Conservation (phyloP, 64 coral and sea anemone genomes). For the Actinia tenebrosa region DNA sequence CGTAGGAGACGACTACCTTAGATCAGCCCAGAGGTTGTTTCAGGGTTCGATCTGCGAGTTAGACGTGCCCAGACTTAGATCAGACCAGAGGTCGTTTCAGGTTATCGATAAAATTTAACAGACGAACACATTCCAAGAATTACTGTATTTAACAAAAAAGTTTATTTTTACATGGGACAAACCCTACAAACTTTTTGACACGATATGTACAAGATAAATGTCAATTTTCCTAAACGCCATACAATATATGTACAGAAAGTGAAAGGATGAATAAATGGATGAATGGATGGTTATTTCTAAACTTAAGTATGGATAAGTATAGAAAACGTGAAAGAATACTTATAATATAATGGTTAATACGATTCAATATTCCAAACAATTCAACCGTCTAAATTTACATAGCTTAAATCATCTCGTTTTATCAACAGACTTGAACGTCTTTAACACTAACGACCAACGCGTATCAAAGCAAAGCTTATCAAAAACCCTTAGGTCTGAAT, state of each 20-base stretch:
- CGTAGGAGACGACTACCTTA: no score
- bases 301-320: constrained; percentile 2
- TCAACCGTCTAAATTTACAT: background rate
- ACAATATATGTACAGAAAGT: constrained; percentile 2
- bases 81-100: no score
- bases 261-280: constrained; percentile 15
- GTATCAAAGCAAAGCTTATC: background rate
- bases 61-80: no score
- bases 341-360: background rate
- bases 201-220: background rate
- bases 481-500: background rate
- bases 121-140: constrained; percentile 5
- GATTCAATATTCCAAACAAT: background rate
- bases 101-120: background rate
- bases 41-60: no score
- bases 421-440: background rate
- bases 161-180: constrained; percentile 37
- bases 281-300: constrained; percentile 12
- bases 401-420: background rate
- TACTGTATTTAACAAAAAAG: constrained; percentile 38
- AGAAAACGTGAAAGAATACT: background rate
- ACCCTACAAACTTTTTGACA: constrained; percentile 34
- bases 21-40: no score
- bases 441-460: background rate
- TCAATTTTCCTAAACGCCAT: background rate